Conservation (phyloP, 2,888 invertebrate species). For the Dorcus parallelipipedus region DNA sequence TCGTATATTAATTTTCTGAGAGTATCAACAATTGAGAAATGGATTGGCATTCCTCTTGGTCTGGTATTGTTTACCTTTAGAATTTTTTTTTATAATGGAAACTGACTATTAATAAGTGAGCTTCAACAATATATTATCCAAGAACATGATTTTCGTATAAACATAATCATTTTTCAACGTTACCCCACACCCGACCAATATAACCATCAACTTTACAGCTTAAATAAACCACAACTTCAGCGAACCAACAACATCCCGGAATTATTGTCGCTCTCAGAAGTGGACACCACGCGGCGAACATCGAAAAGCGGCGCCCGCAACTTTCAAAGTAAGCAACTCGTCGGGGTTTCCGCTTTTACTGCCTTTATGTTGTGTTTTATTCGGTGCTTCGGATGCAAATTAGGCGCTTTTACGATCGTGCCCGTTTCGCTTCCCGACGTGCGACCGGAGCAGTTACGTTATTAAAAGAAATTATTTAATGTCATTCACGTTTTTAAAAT, state of each 20-base stretch:
- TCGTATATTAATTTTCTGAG: too few relatives aligned
- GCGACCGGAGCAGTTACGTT: constrained; percentile 6
- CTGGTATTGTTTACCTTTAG: too few relatives aligned
- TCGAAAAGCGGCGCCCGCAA: constrained; percentile 24
- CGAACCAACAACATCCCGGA: constrained; percentile 6
- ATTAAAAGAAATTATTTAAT: not conserved
- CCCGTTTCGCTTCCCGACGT: constrained; percentile 8
- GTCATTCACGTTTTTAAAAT: too few relatives aligned
- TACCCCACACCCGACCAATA: not conserved
- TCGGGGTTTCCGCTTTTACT: constrained; percentile 25
- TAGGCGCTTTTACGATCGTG: constrained; percentile 19
- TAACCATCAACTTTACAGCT: not conserved
- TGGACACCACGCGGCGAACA: constrained; percentile 21
- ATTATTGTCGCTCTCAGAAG: constrained; percentile 15
- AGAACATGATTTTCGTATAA: too few relatives aligned
- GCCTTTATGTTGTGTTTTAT: constrained; percentile 24
- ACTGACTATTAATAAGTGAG: too few relatives aligned
- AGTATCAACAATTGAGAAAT: too few relatives aligned
- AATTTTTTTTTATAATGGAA: too few relatives aligned
- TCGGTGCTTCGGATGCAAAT: constrained; percentile 23
- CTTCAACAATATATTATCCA: too few relatives aligned
- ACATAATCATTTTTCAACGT: too few relatives aligned
- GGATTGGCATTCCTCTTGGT: too few relatives aligned
- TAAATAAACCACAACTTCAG: constrained; percentile 9
- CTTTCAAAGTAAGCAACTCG: constrained; percentile 19